These are phyloP conservation scores for Actinopyga echinites DNA, from an alignment of 53 echinoderm and acorn worm species.

Conservation along the genomic window DNA sequence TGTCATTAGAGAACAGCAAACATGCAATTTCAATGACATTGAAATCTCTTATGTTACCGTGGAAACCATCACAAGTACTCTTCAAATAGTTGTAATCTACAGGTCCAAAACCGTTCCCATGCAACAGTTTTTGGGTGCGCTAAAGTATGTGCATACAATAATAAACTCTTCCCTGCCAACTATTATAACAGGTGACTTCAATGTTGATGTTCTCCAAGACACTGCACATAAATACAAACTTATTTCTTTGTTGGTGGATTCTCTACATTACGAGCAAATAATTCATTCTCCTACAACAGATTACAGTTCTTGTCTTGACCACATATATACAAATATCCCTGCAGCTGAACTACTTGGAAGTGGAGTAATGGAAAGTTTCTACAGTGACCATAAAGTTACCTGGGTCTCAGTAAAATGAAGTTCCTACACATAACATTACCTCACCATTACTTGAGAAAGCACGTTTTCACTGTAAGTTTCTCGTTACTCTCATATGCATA, in stretches of 20 bases:
- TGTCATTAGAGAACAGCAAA: too few relatives aligned
- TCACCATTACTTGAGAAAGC: too few relatives aligned
- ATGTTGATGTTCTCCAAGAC: too few relatives aligned
- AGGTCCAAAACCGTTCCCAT: not conserved
- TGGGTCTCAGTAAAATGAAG: too few relatives aligned
- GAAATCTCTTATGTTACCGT: not conserved
- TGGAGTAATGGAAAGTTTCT: slow-evolving; percentile 14
- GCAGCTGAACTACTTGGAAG: not conserved
- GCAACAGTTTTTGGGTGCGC: not conserved
- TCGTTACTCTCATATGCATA: too few relatives aligned
- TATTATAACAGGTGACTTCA: too few relatives aligned
- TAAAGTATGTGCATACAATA: not conserved
- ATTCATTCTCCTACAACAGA: too few relatives aligned
- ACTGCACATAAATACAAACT: not conserved
- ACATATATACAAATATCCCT: too few relatives aligned
- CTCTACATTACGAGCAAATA: not conserved
- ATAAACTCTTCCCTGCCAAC: not conserved
- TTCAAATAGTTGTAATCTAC: slow-evolving; percentile 19
- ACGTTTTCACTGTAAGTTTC: too few relatives aligned
- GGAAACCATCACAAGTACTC: not conserved
- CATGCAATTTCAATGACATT: not conserved
- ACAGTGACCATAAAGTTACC: slow-evolving; percentile 3
- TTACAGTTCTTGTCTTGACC: slow-evolving; percentile 28
- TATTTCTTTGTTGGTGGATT: not conserved
- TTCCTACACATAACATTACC: too few relatives aligned